Evolutionary conservation across 2,797 vertebrate genomes (phyloP), one percentile per base, ranked within the genome.

Genomic region (Threskiornis aethiopicus): DNA sequence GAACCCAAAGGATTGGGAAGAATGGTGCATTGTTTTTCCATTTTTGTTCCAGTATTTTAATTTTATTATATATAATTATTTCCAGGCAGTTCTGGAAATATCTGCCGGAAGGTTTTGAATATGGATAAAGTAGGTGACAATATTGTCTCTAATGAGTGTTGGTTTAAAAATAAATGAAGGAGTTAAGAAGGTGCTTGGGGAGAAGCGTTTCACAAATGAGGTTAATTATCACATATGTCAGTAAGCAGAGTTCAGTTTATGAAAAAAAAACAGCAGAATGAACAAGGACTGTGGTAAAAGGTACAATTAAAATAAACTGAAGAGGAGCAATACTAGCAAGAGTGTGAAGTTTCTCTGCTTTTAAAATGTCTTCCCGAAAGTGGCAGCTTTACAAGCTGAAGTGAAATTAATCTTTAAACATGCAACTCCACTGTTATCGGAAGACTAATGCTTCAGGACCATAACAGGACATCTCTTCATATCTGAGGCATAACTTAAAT

Each of bases 381-480:
- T 76, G 58, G 17, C 41, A 88, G 55, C 21, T 81, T 88, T 88
- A 77, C 24, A 83, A 76, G 24, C 54, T 66, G 42, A 61, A 90
- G 31, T 72, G 33, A 93, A 93, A 93, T 88, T 86, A 83, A 84
- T 84, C 62, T 96, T 96, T 70, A 55, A 94, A 84, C 46, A 21
- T 18, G 29, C 49, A 88, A 3, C 25, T 72, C 17, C 42, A 24
- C 31, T 89, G 47, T 70, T 92, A 83, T 52, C n/a, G 1, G 58
- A 76, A 87, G 66, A 31, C 70, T 77, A 37, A 75, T 85, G 67
- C 44, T 57, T 75, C 55, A 77, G 47, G 44, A 94, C 84, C 77
- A 20, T 90, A 92, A 42, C 35, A 79, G 73, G 84, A 81, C 82
- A 81, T 90, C 0, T 2, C 26, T 69, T 90, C 51, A 6, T 83